phyloP scores from a whole-genome alignment of 23 tunicate genomes.

The Trididemnum nubilum region DNA sequence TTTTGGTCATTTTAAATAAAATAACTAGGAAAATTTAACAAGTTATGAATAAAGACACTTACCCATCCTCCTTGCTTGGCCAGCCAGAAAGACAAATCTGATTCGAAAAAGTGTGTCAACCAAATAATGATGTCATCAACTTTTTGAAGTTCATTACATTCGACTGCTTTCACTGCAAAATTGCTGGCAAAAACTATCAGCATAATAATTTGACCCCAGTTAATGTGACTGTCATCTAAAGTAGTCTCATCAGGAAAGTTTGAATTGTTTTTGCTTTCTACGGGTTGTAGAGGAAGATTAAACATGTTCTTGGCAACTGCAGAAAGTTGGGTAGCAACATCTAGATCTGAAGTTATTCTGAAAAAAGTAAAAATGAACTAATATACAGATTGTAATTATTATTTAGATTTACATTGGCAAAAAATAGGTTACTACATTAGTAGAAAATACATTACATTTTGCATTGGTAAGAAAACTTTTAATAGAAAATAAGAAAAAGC shows the following conservation, averaged over 20 bases:
- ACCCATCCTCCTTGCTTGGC: slow-evolving; percentile 68
- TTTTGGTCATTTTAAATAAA: too few species aligned
- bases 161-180: slow-evolving; percentile 61
- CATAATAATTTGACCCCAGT: slow-evolving; percentile 65
- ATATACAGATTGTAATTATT: too few species aligned
- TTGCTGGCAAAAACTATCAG: slow-evolving; percentile 53
- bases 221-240: slow-evolving; percentile 53
- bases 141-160: slow-evolving; percentile 20
- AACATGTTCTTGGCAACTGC: slow-evolving; percentile 2
- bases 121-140: slow-evolving; percentile 59
- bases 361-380: too few species aligned
- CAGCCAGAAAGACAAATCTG: slow-evolving; percentile 46
- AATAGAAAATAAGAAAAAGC: too few species aligned
- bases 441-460: too few species aligned
- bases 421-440: too few species aligned
- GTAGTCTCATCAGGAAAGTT: neutral
- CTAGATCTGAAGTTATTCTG: neutral
- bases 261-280: neutral
- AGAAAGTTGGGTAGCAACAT: neutral
- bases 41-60: too few species aligned
- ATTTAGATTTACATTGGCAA: too few species aligned
- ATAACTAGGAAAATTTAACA: too few species aligned
- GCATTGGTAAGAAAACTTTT: too few species aligned
- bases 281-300: slow-evolving; percentile 20
- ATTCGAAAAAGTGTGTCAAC: slow-evolving; percentile 55